Percentiles rank a stretch among this genome's conserved stretches.
These are phyloP conservation scores for Apistogramma diplotaenia DNA, from an alignment of 2,113 vertebrate genomes.

Conservation along the genomic window DNA sequence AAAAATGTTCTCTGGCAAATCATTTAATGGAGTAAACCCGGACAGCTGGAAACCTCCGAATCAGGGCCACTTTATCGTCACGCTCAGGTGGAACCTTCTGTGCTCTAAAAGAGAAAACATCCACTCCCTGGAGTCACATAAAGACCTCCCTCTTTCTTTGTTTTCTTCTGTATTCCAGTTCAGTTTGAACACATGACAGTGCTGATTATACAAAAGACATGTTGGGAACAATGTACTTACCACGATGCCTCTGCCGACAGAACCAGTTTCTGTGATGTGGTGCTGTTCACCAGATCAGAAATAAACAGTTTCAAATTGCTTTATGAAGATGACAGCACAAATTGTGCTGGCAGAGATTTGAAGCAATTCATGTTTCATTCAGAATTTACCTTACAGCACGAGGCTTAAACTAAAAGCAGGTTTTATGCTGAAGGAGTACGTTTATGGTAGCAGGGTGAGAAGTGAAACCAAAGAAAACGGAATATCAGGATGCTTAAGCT, in stretches of 20 bases:
- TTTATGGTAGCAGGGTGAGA: background rate
- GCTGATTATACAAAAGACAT: constrained; percentile 24
- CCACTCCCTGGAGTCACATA: constrained; percentile 36
- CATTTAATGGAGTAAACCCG: constrained; percentile 45
- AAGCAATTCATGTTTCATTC: background rate
- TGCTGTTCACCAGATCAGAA: background rate
- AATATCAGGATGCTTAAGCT: background rate
- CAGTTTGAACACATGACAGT: constrained; percentile 25
- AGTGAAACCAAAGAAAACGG: background rate
- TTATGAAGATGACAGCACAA: background rate
- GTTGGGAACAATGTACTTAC: constrained; percentile 2
- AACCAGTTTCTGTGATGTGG: constrained; percentile 5
- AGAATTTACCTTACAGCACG: background rate
- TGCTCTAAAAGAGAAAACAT: constrained; percentile 51
- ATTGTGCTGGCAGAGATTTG: background rate
- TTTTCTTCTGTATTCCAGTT: constrained; percentile 19
- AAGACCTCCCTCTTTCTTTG: constrained; percentile 43
- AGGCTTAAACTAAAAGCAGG: background rate
- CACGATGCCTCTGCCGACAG: background rate
- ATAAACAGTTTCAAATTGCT: background rate
- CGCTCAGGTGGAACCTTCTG: constrained; percentile 53
- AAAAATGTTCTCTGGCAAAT: constrained; percentile 39
- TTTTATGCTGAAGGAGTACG: background rate
- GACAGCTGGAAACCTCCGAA: constrained; percentile 34
- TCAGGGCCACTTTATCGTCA: constrained; percentile 36